Evolutionary conservation across 2,113 vertebrate genomes (phyloP), one percentile per base, ranked within the genome.

Genomic region (Garra rufa): DNA sequence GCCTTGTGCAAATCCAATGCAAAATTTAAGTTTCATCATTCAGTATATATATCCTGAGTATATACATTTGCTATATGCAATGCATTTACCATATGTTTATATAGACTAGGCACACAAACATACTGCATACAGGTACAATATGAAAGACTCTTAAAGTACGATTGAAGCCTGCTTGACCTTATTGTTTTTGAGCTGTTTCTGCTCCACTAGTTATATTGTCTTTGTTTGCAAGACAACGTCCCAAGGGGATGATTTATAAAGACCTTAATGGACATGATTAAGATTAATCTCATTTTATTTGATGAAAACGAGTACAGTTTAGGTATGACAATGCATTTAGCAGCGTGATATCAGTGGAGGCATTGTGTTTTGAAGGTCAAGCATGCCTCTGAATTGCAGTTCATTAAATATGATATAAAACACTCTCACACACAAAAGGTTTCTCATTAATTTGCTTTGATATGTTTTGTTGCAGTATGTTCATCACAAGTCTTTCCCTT

Each of bases 221-320:
- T 59, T 65, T 65, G 61, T 70, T 70, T 43, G 67, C 67, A 70
- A 70, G 4, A 70, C 34, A 41, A n/a, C 19, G 6, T 70, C 67
- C 67, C 67, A 70, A 41, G 38, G 43, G 67, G 19, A n/a, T 6
- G 38, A 21, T 10, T n/a, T n/a, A n/a, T 43, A 70, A 43, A 70
- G 9, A 70, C 38, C 67, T n/a, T 43, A 43, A n/a, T 70, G n/a
- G 67, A 70, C 67, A 70, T 10, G 43, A 70, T 70, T 70, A 70
- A 43, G 67, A 70, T 43, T 11, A 41, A 70, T 65, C 6, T 67
- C 15, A 34, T 30, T 1, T 67, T 67, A 4, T 67, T 34, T 34
- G 3, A 65, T 34, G 28, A 65, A 34, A 34, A 19, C 15, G 34
- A 65, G 63, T 9, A 13, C 34, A 41, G 17, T 70, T 41, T 69